Evolutionary conservation across 1,140 invertebrate genomes (phyloP), one percentile per base, ranked within the genome.

Genomic region (Aphidius ervi): DNA sequence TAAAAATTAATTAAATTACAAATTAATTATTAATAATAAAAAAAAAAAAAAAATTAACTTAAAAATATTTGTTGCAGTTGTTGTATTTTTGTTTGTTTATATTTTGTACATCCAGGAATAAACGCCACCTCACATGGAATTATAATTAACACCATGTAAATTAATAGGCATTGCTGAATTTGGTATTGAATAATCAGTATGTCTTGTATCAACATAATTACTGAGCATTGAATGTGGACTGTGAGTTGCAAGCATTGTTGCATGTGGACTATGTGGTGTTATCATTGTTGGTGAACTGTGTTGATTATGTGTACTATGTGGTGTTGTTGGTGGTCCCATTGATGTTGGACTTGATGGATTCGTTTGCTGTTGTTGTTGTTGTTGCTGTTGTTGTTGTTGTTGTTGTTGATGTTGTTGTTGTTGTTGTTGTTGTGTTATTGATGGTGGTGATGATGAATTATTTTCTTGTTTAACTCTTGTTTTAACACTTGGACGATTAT

Each of bases 401-500:
- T 6, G 81, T 75, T n/a, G 83, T 76, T 47, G 81, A 76, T 41
- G 80, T 78, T 63, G 76, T 79, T 31, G 68, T 73, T 46, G 81
- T 74, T 80, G 74, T 46, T 78, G 71, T 59, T 81, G 79, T 39
- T 70, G 54, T 1, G 60, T 60, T 8, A 67, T 55, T 31, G 68
- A 45, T 8, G 74, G 65, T 48, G 70, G 67, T 58, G 68, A 64
- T n/a, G 72, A 71, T 57, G 70, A 64, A 49, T 67, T 79, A 65
- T 83, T 81, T 66, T 88, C 87, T 58, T 85, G 82, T 66, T 89
- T 89, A 1, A 76, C 74, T 50, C 88, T 77, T 57, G 84, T 86
- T 69, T 88, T 89, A 39, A 89, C 84, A 69, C 88, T 89, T 1
- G 88, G 86, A 56, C 89, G 75, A 62, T 86, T 88, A 63, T 89